Percentiles rank a stretch among this genome's conserved stretches.
phyloP scores from a whole-genome alignment of 2,888 invertebrate genomes.

The Cybosia mesomella region DNA sequence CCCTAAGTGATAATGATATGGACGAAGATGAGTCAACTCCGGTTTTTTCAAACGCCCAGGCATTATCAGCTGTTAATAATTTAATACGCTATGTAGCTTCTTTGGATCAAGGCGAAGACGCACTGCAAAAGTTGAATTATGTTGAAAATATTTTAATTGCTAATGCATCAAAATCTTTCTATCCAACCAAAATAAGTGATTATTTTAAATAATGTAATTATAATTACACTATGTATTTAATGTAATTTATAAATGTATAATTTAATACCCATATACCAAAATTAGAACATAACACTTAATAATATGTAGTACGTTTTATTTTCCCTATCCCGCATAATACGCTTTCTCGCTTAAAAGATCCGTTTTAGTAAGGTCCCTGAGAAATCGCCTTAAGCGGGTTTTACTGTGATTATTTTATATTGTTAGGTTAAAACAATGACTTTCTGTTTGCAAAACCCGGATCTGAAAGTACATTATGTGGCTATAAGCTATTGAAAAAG shows the following conservation, averaged over 20 bases:
- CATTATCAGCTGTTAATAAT: conserved; percentile 13
- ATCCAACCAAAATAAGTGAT: no score
- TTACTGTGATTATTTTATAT: no score
- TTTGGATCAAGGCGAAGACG: conserved; percentile 1
- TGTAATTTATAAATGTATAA: not conserved
- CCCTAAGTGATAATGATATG: conserved; percentile 5
- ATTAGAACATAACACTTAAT: no score
- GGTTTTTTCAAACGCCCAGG: not conserved
- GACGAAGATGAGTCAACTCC: conserved; percentile 2
- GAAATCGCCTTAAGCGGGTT: no score
- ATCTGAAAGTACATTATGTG: no score
- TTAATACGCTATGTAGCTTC: conserved; percentile 15
- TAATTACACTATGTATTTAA: not conserved
- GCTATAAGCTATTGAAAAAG: no score
- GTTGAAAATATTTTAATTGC: not conserved
- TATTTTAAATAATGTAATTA: not conserved
- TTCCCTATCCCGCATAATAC: not conserved
- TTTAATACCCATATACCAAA: not conserved
- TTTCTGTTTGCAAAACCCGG: no score
- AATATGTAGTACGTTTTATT: not conserved
- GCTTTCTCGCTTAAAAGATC: not conserved
- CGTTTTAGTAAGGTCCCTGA: not conserved
- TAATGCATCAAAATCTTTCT: no score
- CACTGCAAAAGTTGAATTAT: not conserved
- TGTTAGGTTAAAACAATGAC: no score